phyloP scores from a whole-genome alignment of 2,797 vertebrate genomes.

The Oceanodroma leucorhoa region DNA sequence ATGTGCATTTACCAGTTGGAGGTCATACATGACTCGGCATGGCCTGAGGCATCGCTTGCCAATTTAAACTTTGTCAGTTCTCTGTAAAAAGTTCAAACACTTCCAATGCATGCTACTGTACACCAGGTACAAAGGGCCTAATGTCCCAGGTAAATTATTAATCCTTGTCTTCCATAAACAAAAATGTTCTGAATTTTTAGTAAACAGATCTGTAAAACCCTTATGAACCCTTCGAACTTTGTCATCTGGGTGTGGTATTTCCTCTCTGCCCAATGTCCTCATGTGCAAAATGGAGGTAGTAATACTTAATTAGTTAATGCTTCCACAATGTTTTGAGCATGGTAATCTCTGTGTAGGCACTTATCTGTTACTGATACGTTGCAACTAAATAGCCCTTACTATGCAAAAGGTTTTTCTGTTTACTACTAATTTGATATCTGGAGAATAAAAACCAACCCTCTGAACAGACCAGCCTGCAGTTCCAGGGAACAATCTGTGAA shows the following conservation, averaged over 20 bases:
- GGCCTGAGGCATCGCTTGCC: not conserved
- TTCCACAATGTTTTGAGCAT: not conserved
- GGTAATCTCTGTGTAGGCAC: not conserved
- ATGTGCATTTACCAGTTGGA: not conserved
- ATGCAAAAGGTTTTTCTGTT: slow-evolving; percentile 12
- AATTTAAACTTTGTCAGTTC: not conserved
- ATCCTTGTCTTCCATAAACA: slow-evolving; percentile 64
- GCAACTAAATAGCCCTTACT: not conserved
- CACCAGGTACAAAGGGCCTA: slow-evolving; percentile 69
- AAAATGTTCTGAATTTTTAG: slow-evolving; percentile 51
- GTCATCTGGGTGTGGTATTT: slow-evolving; percentile 38
- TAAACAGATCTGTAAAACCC: slow-evolving; percentile 55
- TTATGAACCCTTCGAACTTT: not conserved
- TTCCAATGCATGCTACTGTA: slow-evolving; percentile 11
- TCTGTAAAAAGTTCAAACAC: slow-evolving; percentile 5
- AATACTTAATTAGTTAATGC: not conserved
- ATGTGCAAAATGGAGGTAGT: not conserved
- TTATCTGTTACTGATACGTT: slow-evolving; percentile 16
- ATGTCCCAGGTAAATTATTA: slow-evolving; percentile 72
- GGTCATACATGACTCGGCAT: not conserved
- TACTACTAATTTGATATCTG: not conserved
- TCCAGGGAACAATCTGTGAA: not conserved
- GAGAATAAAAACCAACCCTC: not conserved
- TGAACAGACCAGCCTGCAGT: not conserved
- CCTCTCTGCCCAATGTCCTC: not conserved